Evolutionary conservation across 1,140 invertebrate species (phyloP), one percentile per base, ranked within the genome.

Genomic region (Ips typographus): DNA sequence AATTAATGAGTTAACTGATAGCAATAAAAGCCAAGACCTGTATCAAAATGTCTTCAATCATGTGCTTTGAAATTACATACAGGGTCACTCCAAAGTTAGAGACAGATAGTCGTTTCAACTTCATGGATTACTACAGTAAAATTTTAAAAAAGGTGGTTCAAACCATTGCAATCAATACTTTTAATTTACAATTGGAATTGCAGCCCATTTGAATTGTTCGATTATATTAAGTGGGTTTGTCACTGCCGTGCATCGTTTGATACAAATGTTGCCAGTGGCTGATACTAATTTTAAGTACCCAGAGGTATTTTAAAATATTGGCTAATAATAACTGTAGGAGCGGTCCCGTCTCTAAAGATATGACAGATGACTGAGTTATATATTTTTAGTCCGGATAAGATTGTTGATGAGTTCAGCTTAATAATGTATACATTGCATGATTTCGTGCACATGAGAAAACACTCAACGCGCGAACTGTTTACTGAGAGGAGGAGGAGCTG

Each of bases 271-370:
- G 40, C 7, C 40, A 5, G 8, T 40, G 39, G 42, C 47, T 52
- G 38, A 52, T 52, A 39, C 47, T 63, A 63, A 63, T 40, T 63
- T 61, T 52, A 63, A 63, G 36, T 6, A 55, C 53, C 8, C 22
- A 40, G 5, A 51, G 61, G 37, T 52, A 63, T 63, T 63, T 63
- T 63, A 51, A 63, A 63, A 63, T 63, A 63, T 63, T 51, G 36
- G 5, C 61, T 63, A 63, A 63, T 63, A 63, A 63, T 63, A 63
- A 63, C 44, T 40, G 47, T 4, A 58, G 41, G 22, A 52, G 47
- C 53, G 8, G 44, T 52, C 61, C 40, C 61, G 51, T 63, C 44
- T 63, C 61, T 63, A 37, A 5, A 63, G 51, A 63, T 51, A 63
- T 63, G 61, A 63, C 49, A 53, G 61, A 63, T 51, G 61, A 63